Conservation (phyloP, 2,113 vertebrate genomes). For the Mormyrus iriodes region DNA sequence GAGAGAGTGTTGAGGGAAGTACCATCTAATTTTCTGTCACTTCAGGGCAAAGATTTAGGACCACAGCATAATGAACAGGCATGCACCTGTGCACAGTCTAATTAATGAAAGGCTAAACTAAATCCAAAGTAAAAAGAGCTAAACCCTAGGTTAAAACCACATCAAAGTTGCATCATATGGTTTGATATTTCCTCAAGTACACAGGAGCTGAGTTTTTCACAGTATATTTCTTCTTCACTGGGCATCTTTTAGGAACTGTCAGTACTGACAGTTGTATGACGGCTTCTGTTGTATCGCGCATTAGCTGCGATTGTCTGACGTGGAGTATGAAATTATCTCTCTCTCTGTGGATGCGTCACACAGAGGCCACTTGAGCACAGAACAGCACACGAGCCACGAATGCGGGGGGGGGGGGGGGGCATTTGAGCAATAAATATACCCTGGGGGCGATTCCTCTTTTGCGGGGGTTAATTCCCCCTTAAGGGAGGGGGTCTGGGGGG, state of each 20-base stretch:
- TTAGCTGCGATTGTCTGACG: background rate
- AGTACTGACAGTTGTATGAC: background rate
- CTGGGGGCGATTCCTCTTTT: background rate
- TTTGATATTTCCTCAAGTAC: background rate
- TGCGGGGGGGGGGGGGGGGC: background rate
- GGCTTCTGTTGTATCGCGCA: background rate
- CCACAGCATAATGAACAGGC: background rate
- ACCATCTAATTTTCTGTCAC: background rate
- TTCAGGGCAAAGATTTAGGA: background rate
- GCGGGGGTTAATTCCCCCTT: background rate
- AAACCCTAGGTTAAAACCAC: background rate
- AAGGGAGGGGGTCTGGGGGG: background rate
- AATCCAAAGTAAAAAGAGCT: background rate
- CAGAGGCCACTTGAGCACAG: background rate
- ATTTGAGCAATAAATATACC: background rate
- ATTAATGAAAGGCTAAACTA: background rate
- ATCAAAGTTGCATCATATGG: background rate
- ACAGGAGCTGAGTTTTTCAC: background rate
- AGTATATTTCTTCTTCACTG: background rate
- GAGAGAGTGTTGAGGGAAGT: background rate
- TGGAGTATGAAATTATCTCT: background rate
- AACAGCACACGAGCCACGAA: background rate
- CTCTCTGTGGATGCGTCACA: background rate
- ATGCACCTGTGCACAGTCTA: background rate
- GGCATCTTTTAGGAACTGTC: background rate